Evolutionary conservation across 2,888 invertebrate genomes (phyloP).

Genomic region (Timema podura): DNA sequence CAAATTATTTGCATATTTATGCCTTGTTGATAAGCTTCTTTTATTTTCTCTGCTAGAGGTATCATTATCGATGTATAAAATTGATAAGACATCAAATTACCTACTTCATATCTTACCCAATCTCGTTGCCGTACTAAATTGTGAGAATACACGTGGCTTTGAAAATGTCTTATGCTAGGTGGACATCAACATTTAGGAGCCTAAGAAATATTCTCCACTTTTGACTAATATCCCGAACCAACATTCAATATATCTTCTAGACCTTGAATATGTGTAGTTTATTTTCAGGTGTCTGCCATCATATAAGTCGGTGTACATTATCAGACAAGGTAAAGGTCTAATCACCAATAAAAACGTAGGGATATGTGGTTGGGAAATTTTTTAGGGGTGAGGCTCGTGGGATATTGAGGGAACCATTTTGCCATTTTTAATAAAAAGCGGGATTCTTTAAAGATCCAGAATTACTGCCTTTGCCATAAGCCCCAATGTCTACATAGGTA

Average conservation of each 20-base stretch:
- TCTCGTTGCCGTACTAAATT: slow-evolving; percentile 8
- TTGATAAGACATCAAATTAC: too few relatives aligned
- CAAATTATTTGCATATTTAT: too few relatives aligned
- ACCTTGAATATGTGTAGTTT: not conserved
- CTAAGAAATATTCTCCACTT: slow-evolving; percentile 8
- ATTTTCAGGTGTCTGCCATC: not conserved
- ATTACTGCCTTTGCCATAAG: slow-evolving; percentile 1
- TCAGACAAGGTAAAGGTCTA: not conserved
- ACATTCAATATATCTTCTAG: not conserved
- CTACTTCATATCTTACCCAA: too few relatives aligned
- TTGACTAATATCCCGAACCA: not conserved
- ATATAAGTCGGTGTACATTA: not conserved
- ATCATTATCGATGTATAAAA: too few relatives aligned
- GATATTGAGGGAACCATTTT: not conserved
- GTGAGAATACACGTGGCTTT: not conserved
- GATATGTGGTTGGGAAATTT: not conserved
- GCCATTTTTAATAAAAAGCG: not conserved
- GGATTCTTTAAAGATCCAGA: not conserved
- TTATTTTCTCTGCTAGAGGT: too few relatives aligned
- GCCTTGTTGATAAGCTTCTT: too few relatives aligned
- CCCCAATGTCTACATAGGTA: not conserved
- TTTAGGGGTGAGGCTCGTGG: not conserved
- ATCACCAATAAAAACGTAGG: not conserved
- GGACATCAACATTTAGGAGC: not conserved
- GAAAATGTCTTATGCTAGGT: slow-evolving; percentile 1